Evolutionary conservation across 2,113 vertebrate genomes (phyloP), one percentile per base, ranked within the genome.

Genomic region (Cololabis saira): DNA sequence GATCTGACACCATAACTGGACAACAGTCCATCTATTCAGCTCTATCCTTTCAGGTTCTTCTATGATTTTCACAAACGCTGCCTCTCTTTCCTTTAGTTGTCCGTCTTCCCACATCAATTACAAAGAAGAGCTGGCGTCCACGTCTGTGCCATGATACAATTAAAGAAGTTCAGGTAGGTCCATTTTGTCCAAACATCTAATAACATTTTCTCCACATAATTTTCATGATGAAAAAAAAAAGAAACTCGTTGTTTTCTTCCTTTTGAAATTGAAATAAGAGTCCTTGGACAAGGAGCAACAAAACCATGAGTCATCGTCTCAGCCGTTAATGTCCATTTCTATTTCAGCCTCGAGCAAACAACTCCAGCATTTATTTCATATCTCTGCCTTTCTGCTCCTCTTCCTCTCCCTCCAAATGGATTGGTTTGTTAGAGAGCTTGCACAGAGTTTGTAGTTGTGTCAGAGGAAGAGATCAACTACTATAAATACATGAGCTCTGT

Each of bases 401-500:
- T 55, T 73, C 19, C 64, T 70, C 52, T 70, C 30, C 22, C 30
- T 67, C 61, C 30, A 68, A 76, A 67, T 58, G 59, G 76, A 74
- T 67, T 71, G 71, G 76, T 68, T 81, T 69, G 69, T 54, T 55
- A 51, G 68, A 82, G 73, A 83, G 78, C 74, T 71, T 80, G 87
- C 48, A 60, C 67, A 77, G 72, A 80, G 76, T 61, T 57, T 7
- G 59, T 74, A 73, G 80, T 84, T 78, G 61, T 80, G 68, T 74
- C 57, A 45, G 66, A 78, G 45, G 62, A 66, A 76, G 77, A 81
- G 72, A 86, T 76, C 76, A 76, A 68, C 17, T 27, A 53, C 87
- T 84, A 90, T 82, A 88, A 91, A 91, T 90, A 91, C 80, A 66
- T 80, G 78, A 3, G 47, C 67, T 87, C 67, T 75, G 73, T 79